These are phyloP conservation scores for Ormyrus thymus DNA, from an alignment of 2,888 invertebrate species.

Conservation along the genomic window DNA sequence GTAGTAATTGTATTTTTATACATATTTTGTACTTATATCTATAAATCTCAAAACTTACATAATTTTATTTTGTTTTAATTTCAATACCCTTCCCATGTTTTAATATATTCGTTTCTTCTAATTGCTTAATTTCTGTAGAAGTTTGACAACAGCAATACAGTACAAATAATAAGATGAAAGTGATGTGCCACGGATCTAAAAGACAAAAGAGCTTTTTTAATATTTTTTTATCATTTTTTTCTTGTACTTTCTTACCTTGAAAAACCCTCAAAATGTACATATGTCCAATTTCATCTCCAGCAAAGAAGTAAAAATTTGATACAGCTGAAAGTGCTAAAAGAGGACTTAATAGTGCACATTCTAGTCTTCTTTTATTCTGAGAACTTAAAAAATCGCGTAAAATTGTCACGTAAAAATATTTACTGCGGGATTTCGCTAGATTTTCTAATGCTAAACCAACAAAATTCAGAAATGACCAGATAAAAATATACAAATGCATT, in stretches of 20 bases:
- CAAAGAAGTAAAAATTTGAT: constrained; percentile 93
- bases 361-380: constrained; percentile 78
- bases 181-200: constrained; percentile 70
- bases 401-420: constrained; percentile 76
- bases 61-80: constrained; percentile 50
- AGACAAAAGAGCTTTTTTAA: constrained; percentile 56
- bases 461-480: constrained; percentile 94
- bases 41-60: constrained; percentile 64
- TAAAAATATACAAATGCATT: constrained; percentile 83
- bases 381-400: constrained; percentile 69
- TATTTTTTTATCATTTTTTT: neutral
- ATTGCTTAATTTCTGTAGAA: constrained; percentile 76
- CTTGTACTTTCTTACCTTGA: constrained; percentile 72
- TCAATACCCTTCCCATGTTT: constrained; percentile 30
- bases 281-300: constrained; percentile 84
- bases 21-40: constrained; percentile 72
- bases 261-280: constrained; percentile 81
- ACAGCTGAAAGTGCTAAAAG: constrained; percentile 87
- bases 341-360: constrained; percentile 83
- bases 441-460: constrained; percentile 86
- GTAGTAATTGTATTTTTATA: constrained; percentile 72
- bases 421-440: constrained; percentile 77
- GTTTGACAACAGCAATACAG: constrained; percentile 79
- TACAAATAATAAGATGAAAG: constrained; percentile 71
- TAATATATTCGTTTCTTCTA: constrained; percentile 60